Evolutionary conservation across 2,797 vertebrate species (phyloP), one percentile per base, ranked within the genome.

Genomic region (Pseudomugil gertrudae): DNA sequence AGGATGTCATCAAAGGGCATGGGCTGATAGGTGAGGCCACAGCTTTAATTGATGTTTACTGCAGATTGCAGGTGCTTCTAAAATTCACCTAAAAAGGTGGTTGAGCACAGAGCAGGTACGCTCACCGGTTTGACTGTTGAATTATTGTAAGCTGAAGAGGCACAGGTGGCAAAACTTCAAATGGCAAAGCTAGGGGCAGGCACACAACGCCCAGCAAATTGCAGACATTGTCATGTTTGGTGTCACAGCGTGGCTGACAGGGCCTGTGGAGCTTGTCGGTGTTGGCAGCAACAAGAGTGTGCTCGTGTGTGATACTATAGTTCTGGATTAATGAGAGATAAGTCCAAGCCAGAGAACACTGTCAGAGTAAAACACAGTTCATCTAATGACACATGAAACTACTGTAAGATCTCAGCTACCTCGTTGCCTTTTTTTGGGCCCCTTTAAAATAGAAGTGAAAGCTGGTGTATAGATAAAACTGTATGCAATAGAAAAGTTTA

Each of bases 101-200:
- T 77, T 80, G 85, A 82, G 81, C 64, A 66, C 24, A 58, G 70
- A 84, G 65, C 72, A 74, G 79, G 58, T 54, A 4, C 65, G 48
- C 79, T 85, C 66, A 48, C 63, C 48, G 59, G 79, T 83, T 89
- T 83, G 57, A 79, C 81, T 78, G 84, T 68, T 87, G 82, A 83
- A 82, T 84, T 78, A 79, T 69, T 74, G 76, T 70, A 75, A 68
- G 77, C 79, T 81, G 79, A 53, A 63, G 79, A 83, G 86, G 75
- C 80, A 84, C 86, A 89, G 87, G 90, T 92, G 90, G 89, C 86
- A 88, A 60, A 76, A 81, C 89, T 89, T 89, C 85, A 90, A 88
- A 89, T 86, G 85, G 87, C 79, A 84, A 80, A 82, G 84, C 76
- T 64, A 62, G 74, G 84, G 88, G 80, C 82, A 86, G 83, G 78